Percentiles rank a stretch among this genome's conserved stretches.
Evolutionary conservation across 2,797 vertebrate species (phyloP).

Genomic region (Periparus ater): DNA sequence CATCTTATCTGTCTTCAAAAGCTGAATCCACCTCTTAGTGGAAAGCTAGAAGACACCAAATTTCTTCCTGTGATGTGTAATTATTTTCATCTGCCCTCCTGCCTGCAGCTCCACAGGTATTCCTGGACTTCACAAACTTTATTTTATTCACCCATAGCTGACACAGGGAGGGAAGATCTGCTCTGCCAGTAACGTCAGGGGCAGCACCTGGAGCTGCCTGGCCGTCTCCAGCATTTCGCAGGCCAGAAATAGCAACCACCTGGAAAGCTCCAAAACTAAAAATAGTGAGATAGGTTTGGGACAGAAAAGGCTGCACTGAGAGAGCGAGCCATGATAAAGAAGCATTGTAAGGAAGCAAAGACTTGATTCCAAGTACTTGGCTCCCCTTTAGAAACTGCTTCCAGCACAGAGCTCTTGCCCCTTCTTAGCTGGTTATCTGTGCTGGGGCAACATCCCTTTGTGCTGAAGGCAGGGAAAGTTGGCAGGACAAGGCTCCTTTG

Average conservation of each 20-base stretch:
- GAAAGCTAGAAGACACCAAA: not conserved
- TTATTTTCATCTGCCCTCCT: not conserved
- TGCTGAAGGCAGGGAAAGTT: not conserved
- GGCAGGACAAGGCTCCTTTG: not conserved
- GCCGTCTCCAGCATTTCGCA: not conserved
- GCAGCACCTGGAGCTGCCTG: not conserved
- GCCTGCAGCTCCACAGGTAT: not conserved
- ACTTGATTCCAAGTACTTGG: not conserved
- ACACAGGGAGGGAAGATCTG: not conserved
- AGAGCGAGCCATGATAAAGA: not conserved
- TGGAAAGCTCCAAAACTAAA: not conserved
- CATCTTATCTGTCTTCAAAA: not conserved
- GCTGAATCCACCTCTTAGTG: not conserved
- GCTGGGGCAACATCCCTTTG: not conserved
- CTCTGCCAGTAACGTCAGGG: not conserved
- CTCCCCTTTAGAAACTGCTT: not conserved
- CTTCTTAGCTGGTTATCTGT: not conserved
- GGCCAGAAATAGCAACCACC: not conserved
- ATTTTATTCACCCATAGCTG: not conserved
- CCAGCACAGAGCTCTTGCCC: not conserved
- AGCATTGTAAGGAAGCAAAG: not conserved
- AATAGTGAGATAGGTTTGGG: not conserved
- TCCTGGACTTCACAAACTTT: not conserved
- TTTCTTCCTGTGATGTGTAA: not conserved
- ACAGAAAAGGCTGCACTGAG: not conserved